A percentile compares a stretch with the other conserved stretches of the same genome.
Evolutionary conservation across 2,888 invertebrate species (phyloP).

Genomic region (Crematogaster levior): DNA sequence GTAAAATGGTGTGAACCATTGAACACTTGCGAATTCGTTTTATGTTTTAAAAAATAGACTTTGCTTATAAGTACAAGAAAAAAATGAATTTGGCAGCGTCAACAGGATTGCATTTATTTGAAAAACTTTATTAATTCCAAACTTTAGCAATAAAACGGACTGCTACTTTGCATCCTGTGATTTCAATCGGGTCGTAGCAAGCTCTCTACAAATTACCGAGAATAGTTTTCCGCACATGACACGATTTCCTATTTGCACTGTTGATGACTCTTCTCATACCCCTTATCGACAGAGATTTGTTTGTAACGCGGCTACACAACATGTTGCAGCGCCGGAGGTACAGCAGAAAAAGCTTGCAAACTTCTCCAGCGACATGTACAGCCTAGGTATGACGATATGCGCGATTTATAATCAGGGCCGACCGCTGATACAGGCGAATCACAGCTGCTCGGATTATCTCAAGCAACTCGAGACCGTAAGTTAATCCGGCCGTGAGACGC

Average conservation of each 20-base stretch:
- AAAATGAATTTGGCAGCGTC: neutral
- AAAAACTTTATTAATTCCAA: constrained; percentile 4
- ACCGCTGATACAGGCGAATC: constrained; percentile 95
- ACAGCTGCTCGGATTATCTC: constrained; percentile 94
- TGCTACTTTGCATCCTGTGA: neutral
- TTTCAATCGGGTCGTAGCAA: neutral
- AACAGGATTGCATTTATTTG: neutral
- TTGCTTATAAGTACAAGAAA: neutral
- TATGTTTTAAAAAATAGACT: neutral
- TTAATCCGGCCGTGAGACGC: neutral
- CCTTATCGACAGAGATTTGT: neutral
- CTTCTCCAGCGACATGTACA: constrained; percentile 98
- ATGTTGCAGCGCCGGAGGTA: constrained; percentile 94
- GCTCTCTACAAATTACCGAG: neutral
- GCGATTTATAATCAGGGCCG: constrained; percentile 96
- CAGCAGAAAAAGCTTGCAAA: constrained; percentile 94
- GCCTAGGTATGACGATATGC: constrained; percentile 97
- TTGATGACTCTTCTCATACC: neutral
- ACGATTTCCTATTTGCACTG: constrained; percentile 19
- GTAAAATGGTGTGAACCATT: neutral
- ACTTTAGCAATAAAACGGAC: neutral
- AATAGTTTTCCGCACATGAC: neutral
- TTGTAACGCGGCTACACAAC: constrained; percentile 6
- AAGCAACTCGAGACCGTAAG: constrained; percentile 97
- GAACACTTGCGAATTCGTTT: neutral